Conservation (phyloP, 2,113 vertebrate species). For the Etheostoma spectabile region DNA sequence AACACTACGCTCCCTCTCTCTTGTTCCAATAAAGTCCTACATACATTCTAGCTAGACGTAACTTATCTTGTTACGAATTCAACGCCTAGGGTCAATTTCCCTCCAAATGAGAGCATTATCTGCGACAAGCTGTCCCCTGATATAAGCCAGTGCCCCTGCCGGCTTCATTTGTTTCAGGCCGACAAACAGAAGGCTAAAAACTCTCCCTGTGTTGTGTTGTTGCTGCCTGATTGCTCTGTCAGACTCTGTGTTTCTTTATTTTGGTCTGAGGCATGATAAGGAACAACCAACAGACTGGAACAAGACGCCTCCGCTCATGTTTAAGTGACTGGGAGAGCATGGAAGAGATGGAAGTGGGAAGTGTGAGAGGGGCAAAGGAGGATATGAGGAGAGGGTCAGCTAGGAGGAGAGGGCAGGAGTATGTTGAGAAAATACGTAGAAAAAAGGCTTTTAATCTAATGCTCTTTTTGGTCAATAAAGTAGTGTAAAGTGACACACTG, state of each 20-base stretch:
- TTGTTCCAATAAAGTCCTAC: conserved; percentile 65
- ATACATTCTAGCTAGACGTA: conserved; percentile 50
- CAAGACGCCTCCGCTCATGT: conserved; percentile 28
- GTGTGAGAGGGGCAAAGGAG: neutral
- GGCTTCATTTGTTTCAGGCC: conserved; percentile 74
- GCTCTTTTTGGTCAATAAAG: neutral
- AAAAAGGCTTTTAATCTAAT: neutral
- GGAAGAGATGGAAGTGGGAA: neutral
- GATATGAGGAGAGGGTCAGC: neutral
- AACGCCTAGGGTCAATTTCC: conserved; percentile 73
- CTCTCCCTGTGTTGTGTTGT: conserved; percentile 50
- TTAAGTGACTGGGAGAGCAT: neutral
- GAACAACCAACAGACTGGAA: conserved; percentile 51
- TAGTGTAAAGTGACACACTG: neutral
- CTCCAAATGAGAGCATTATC: conserved; percentile 78
- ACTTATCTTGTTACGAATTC: conserved; percentile 64
- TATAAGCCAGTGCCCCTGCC: conserved; percentile 60
- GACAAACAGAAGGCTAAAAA: conserved; percentile 68
- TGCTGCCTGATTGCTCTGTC: conserved; percentile 67
- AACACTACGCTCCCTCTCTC: conserved; percentile 6
- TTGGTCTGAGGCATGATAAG: conserved; percentile 57
- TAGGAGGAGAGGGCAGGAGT: neutral
- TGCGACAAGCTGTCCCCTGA: conserved; percentile 74
- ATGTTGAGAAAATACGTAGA: neutral
- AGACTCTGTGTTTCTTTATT: conserved; percentile 49